These are phyloP conservation scores for Lymantria dispar DNA, from an alignment of 2,888 invertebrate genomes.

Conservation along the genomic window DNA sequence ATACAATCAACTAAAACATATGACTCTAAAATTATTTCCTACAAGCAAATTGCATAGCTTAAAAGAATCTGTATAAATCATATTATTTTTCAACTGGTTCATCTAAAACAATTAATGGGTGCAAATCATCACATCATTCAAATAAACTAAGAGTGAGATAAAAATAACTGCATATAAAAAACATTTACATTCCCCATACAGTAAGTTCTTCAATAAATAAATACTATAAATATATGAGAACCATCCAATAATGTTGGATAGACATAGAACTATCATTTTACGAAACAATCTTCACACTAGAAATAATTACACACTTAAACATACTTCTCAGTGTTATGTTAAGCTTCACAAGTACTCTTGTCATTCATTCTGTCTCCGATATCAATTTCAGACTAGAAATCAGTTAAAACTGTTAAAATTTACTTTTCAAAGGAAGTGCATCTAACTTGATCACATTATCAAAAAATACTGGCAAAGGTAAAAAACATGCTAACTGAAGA, in stretches of 20 bases:
- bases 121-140: conserved; percentile 11
- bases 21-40: conserved; percentile 13
- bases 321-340: conserved; percentile 13
- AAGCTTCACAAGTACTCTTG: conserved; percentile 23
- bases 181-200: conserved; percentile 14
- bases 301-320: conserved; percentile 5
- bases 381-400: conserved; percentile 67
- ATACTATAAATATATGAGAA: conserved; percentile 1
- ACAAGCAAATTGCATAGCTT: conserved; percentile 17
- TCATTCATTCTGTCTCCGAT: conserved; percentile 56
- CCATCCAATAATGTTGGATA: conserved; percentile 3
- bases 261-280: conserved; percentile 8
- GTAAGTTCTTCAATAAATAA: conserved; percentile 8
- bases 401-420: conserved; percentile 37
- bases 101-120: conserved; percentile 18
- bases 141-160: conserved; percentile 10
- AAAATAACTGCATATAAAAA: conserved; percentile 18
- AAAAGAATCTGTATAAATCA: conserved; percentile 17
- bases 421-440: conserved; percentile 31
- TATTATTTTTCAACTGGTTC: conserved; percentile 10
- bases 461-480: conserved; percentile 76
- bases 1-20: conserved; percentile 16
- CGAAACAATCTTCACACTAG: not conserved
- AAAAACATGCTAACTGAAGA: conserved; percentile 43
- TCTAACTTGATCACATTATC: conserved; percentile 37